Evolutionary conservation across 1,140 invertebrate genomes (phyloP).

Genomic region (Gonatopus flavifemur): DNA sequence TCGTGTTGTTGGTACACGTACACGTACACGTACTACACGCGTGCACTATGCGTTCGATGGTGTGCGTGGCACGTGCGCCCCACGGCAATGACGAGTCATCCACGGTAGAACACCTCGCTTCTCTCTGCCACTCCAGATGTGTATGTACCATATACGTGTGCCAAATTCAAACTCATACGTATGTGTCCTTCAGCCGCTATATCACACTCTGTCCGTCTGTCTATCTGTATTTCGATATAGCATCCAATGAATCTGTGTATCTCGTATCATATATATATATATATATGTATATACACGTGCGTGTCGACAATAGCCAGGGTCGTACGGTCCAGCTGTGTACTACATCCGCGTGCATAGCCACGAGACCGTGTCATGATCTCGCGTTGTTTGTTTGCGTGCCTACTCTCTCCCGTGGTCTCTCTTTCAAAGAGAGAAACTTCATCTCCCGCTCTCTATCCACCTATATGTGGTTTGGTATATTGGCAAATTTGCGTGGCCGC

Average conservation of each 20-base stretch:
- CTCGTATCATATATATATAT: too few relatives aligned
- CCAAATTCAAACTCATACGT: too few relatives aligned
- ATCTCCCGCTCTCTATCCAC: conserved; percentile 17
- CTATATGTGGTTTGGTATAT: conserved; percentile 49
- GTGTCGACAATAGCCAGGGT: too few relatives aligned
- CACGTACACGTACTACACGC: conserved; percentile 12
- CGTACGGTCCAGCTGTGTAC: conserved; percentile 23
- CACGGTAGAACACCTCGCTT: conserved; percentile 55
- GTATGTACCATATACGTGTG: too few relatives aligned
- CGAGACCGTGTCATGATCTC: conserved; percentile 52
- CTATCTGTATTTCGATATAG: too few relatives aligned
- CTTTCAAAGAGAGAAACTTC: too few relatives aligned
- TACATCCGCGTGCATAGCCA: conserved; percentile 28
- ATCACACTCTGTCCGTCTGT: too few relatives aligned
- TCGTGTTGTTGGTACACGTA: background rate
- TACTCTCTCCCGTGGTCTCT: background rate
- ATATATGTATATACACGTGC: conserved; percentile 30
- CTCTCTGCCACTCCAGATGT: conserved; percentile 22
- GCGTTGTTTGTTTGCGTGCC: conserved; percentile 56
- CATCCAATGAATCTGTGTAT: too few relatives aligned
- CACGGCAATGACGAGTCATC: conserved; percentile 60
- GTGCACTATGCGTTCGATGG: too few relatives aligned
- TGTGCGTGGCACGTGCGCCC: conserved; percentile 54
- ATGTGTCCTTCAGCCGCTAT: too few relatives aligned
- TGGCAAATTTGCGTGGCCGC: conserved; percentile 58